Conservation (phyloP, 2,797 vertebrate genomes). For the Chloroceryle amazona region DNA sequence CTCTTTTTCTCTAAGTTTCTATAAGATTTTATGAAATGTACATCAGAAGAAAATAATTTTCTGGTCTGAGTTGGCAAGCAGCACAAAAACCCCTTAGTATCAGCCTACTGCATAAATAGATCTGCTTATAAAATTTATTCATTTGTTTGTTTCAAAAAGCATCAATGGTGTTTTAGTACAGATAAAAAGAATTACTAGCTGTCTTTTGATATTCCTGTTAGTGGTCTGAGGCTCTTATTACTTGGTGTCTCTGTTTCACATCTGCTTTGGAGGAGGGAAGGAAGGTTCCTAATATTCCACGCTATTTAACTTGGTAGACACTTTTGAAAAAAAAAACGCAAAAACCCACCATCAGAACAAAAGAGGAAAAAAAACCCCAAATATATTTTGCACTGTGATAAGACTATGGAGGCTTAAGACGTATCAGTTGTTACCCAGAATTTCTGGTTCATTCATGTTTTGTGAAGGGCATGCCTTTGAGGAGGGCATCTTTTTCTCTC, state of each 20-base stretch:
- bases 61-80: background rate
- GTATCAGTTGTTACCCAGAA: background rate
- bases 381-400: background rate
- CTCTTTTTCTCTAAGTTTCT: background rate
- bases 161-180: background rate
- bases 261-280: conserved; percentile 25
- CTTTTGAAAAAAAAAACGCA: background rate
- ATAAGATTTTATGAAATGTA: background rate
- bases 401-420: background rate
- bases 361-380: background rate
- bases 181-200: background rate
- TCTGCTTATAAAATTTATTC: background rate
- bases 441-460: background rate
- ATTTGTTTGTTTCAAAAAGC: conserved; percentile 16
- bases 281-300: background rate
- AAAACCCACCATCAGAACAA: background rate
- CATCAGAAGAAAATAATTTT: conserved; percentile 1
- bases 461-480: background rate
- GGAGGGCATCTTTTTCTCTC: background rate
- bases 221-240: background rate
- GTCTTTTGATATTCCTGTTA: background rate
- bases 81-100: background rate
- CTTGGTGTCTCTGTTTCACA: background rate
- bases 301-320: background rate
- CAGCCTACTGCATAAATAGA: background rate